Evolutionary conservation across 1,140 invertebrate genomes (phyloP).

Genomic region (Cherax quadricarinatus): DNA sequence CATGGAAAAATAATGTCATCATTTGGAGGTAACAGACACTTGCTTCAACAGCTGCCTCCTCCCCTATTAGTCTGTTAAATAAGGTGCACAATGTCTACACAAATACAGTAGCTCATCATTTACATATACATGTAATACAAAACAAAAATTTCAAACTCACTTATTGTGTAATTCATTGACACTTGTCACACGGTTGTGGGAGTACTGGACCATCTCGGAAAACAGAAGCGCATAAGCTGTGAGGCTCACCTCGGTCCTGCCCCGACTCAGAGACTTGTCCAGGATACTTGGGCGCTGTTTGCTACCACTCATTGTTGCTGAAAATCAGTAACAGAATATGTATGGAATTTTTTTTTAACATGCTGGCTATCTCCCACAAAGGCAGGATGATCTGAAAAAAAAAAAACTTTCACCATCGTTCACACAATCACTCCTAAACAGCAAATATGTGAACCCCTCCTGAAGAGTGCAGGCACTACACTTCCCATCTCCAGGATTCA

Average conservation of each 20-base stretch:
- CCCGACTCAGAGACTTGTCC: slow-evolving; percentile 94
- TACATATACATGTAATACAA: not conserved
- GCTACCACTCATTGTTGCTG: slow-evolving; percentile 37
- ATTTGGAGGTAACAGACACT: no score
- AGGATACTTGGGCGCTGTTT: slow-evolving; percentile 86
- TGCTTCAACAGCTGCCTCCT: no score
- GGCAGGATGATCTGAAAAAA: no score
- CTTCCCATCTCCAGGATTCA: no score
- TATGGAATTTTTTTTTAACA: not conserved
- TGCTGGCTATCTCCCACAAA: no score
- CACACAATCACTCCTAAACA: no score
- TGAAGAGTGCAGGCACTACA: no score
- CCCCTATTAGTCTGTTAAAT: no score
- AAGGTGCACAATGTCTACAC: no score
- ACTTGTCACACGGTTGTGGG: slow-evolving; percentile 95
- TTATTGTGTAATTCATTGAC: slow-evolving; percentile 96
- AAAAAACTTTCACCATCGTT: no score
- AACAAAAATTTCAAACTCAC: slow-evolving; percentile 79
- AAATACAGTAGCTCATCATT: not conserved
- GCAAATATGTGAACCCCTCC: no score
- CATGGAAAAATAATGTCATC: no score
- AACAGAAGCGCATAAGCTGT: slow-evolving; percentile 97
- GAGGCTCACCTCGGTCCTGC: slow-evolving; percentile 93
- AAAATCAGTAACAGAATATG: not conserved
- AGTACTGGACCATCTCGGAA: slow-evolving; percentile 98